These are phyloP conservation scores for Medauroidea extradentata DNA, from an alignment of 1,140 invertebrate genomes.

Conservation along the genomic window DNA sequence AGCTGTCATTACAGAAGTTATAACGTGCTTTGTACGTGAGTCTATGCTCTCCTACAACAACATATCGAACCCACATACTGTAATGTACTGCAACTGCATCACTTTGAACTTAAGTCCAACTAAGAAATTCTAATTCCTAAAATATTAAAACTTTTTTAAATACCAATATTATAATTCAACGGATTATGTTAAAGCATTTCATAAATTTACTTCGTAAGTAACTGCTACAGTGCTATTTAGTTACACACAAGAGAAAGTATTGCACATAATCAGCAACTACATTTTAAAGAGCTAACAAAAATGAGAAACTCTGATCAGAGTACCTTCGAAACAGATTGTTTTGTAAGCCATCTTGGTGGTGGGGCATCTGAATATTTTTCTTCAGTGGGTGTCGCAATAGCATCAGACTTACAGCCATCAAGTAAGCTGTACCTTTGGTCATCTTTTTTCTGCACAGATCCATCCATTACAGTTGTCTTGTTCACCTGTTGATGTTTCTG, in stretches of 20 bases:
- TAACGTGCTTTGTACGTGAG: slow-evolving; percentile 61
- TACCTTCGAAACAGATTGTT: slow-evolving; percentile 25
- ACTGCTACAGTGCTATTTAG: too few species aligned
- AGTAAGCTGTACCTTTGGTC: slow-evolving; percentile 34
- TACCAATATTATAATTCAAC: too few species aligned
- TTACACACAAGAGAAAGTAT: too few species aligned
- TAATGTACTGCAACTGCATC: not conserved
- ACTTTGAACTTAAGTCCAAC: too few species aligned
- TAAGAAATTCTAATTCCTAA: too few species aligned
- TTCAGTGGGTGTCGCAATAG: slow-evolving; percentile 23
- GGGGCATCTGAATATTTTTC: slow-evolving; percentile 19
- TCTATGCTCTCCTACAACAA: slow-evolving; percentile 53
- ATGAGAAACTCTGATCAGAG: too few species aligned
- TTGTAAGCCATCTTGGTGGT: slow-evolving; percentile 45
- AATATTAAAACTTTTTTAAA: too few species aligned
- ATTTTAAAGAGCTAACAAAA: too few species aligned
- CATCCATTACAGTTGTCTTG: too few species aligned
- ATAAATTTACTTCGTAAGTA: too few species aligned
- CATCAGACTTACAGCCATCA: slow-evolving; percentile 35
- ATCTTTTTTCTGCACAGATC: not conserved
- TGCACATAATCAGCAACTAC: too few species aligned
- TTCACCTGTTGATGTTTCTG: not conserved
- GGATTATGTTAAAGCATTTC: too few species aligned
- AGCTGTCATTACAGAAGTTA: slow-evolving; percentile 56
- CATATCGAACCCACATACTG: not conserved